Evolutionary conservation across 2,113 vertebrate genomes (phyloP).

Genomic region (Centrocercus urophasianus): DNA sequence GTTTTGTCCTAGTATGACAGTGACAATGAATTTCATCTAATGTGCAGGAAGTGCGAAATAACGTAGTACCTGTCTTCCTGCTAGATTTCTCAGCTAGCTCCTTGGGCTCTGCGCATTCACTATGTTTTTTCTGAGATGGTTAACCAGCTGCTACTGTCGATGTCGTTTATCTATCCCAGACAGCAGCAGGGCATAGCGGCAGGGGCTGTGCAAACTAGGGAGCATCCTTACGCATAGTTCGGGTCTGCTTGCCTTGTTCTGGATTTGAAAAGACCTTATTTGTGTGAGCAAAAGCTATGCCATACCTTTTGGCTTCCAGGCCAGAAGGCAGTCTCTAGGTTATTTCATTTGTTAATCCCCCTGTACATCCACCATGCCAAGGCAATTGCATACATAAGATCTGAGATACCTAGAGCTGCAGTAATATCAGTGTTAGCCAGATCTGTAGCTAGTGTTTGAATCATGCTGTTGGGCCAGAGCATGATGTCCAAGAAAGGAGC

Average conservation of each 20-base stretch:
- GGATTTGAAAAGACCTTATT: not conserved
- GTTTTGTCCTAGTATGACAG: not conserved
- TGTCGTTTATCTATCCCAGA: not conserved
- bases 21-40: not conserved
- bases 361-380: accelerated
- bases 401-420: not conserved
- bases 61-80: not conserved
- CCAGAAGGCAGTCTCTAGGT: not conserved
- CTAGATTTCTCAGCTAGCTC: not conserved
- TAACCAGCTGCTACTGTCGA: not conserved
- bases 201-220: not conserved
- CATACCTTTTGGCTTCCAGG: not conserved
- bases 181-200: accelerated
- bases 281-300: not conserved
- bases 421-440: not conserved
- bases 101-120: not conserved
- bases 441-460: not conserved
- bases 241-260: not conserved
- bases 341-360: not conserved
- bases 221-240: not conserved
- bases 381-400: not conserved
- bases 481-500: not conserved
- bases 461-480: not conserved
- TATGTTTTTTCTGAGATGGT: not conserved
- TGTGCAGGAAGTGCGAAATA: not conserved